Base-by-base conservation (phyloP, 2,888 invertebrate genomes). In the Anthrax anthrax region DNA sequence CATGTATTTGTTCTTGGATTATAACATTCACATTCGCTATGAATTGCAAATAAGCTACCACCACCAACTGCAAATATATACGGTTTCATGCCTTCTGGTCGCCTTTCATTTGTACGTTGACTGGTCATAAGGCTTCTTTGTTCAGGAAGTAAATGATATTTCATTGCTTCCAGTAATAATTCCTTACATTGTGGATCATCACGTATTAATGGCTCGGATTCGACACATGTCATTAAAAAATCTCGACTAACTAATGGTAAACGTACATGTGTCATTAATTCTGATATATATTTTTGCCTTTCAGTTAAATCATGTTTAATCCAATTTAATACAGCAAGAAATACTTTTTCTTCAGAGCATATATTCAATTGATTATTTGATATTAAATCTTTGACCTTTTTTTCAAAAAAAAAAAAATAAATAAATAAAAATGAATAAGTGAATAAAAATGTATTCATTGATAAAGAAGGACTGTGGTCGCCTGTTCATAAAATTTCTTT, bases 1-100 rank as follows among this genome's bases (percentile, higher is more conserved):
- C 81, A 81, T 44, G 73, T 64, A 58, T 81, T 80, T 36, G 72
- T 71, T 49, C 76, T 67, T 3, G 79, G 78, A 60, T 80, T 80
- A 62, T 80, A 81, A 14, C 77, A 78, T 62, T 81, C 81, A 56
- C 80, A 80, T 61, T 81, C 81, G 49, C 77, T 75, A 64, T 81
- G 80, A 44, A 81, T 80, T 39, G 81, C 79, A 60, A 81, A 81
- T 18, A 81, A 64, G 45, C 78, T 79, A 42, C 81, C 80, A 12
- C 81, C 81, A 50, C 80, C 67, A 4, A 66, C 74, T 6, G 80
- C 79, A 58, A 80, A 80, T 29, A 81, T 64, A 54, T 80, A 81
- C 0, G 80, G 75, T 56, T 75, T 71, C 58, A 79, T 75, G 39
- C 80, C 80, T 54, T 79, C 79, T 1, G 81, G 80, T 39, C 73